A percentile compares a stretch with the other conserved stretches of the same genome.
Conservation (phyloP, 2,113 vertebrate species). For the Nothobranchius kuhntae region DNA sequence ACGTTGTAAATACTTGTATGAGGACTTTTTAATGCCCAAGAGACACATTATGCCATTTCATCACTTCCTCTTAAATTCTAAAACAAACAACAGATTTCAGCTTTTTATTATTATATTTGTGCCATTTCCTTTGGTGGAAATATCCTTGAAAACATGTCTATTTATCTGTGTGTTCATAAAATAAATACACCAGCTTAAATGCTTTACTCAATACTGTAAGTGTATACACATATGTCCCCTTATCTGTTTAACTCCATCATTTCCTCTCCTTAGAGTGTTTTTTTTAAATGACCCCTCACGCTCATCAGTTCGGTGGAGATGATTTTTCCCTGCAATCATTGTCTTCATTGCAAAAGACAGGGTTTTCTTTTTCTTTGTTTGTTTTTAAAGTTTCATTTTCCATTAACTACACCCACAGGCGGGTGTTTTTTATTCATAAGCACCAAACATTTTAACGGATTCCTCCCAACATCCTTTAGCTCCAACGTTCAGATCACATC, state of each 20-base stretch:
- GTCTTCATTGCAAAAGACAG: constrained; percentile 43
- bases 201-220: constrained; percentile 5
- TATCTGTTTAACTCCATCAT: constrained; percentile 16
- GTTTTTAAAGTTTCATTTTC: constrained; percentile 22
- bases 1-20: no score
- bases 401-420: constrained; percentile 23
- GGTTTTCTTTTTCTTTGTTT: constrained; percentile 4
- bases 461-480: no score
- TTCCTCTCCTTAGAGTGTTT: constrained; percentile 8
- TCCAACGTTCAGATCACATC: constrained; percentile 36
- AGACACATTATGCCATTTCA: no score
- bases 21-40: no score
- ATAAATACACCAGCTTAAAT: constrained; percentile 24
- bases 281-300: no score
- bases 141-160: constrained; percentile 22
- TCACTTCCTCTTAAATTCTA: background rate
- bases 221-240: background rate
- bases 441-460: constrained; percentile 25
- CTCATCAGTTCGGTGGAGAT: constrained; percentile 1
- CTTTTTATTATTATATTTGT: constrained; percentile 17
- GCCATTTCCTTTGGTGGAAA: constrained; percentile 43
- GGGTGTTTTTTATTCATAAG: constrained; percentile 40
- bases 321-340: constrained; percentile 11
- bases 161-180: background rate
- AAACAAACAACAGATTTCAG: background rate